phyloP scores from a whole-genome alignment of 2,797 vertebrate species.

The Allobates femoralis region DNA sequence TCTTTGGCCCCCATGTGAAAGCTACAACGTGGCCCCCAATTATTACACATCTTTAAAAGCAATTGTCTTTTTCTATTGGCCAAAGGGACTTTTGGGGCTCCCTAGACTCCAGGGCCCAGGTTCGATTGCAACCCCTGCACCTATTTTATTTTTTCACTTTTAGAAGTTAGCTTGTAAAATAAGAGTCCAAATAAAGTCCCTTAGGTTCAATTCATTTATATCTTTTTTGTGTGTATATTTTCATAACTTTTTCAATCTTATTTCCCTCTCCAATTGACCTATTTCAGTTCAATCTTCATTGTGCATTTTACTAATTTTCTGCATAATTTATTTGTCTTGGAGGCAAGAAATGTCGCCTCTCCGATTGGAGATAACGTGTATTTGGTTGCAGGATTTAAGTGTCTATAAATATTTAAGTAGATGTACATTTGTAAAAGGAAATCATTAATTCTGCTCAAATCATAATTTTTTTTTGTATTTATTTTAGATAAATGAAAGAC shows the following conservation, averaged over 20 bases:
- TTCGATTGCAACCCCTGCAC: too few species aligned
- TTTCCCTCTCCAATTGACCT: neutral
- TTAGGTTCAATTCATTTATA: neutral
- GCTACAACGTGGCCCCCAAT: too few species aligned
- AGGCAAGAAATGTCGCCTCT: slow-evolving; percentile 47
- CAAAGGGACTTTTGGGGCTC: too few species aligned
- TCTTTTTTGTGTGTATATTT: neutral
- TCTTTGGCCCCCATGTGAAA: too few species aligned
- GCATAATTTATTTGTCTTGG: slow-evolving; percentile 59
- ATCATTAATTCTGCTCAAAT: slow-evolving; percentile 45
- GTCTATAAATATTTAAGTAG: slow-evolving; percentile 60
- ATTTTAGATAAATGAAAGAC: neutral
- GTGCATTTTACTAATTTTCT: slow-evolving; percentile 56
- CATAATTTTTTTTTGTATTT: slow-evolving; percentile 15
- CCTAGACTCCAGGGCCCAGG: too few species aligned
- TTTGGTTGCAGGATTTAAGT: slow-evolving; percentile 52
- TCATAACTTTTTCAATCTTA: neutral
- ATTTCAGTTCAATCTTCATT: slow-evolving; percentile 33
- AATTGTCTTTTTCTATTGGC: too few species aligned
- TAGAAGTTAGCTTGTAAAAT: neutral
- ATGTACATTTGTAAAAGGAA: slow-evolving; percentile 59
- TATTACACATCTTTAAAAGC: too few species aligned
- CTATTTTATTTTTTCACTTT: neutral
- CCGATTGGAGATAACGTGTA: slow-evolving; percentile 54
- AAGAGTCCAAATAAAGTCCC: neutral